These are phyloP conservation scores for Odocoileus virginianus DNA, from an alignment of 2,113 vertebrate genomes.

Conservation along the genomic window DNA sequence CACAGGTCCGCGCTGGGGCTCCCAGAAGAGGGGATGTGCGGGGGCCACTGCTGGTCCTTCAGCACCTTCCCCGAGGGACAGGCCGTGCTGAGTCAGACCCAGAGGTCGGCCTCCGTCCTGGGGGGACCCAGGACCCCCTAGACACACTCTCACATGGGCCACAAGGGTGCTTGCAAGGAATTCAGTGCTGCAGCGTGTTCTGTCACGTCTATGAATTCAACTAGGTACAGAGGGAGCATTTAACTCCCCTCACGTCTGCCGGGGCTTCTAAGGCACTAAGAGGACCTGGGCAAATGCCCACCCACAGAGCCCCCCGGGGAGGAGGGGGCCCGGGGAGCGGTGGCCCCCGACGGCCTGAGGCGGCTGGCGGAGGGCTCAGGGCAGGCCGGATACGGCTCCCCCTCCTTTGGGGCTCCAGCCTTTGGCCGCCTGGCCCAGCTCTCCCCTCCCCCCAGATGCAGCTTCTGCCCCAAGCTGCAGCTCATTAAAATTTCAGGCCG, in stretches of 20 bases:
- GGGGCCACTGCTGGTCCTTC: no score
- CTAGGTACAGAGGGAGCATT: neutral
- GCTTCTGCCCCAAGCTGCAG: neutral
- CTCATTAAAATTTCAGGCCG: conserved; percentile 73
- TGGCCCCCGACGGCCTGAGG: accelerated
- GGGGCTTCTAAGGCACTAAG: neutral
- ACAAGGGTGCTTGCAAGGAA: accelerated
- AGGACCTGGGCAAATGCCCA: accelerated
- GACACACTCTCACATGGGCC: accelerated
- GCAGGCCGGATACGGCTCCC: neutral
- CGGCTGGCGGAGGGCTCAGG: neutral
- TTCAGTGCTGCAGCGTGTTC: accelerated
- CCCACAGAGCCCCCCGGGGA: accelerated
- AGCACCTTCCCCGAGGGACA: accelerated
- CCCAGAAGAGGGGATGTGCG: accelerated
- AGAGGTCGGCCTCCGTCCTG: accelerated
- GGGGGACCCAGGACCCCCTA: no score
- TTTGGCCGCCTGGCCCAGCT: neutral
- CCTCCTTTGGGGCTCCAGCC: neutral
- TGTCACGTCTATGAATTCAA: neutral
- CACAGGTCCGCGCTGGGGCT: accelerated
- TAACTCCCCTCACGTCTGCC: accelerated
- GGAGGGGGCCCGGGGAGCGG: no score
- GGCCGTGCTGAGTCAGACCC: neutral
- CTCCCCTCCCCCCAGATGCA: neutral